Conservation (phyloP, 2,797 vertebrate genomes). For the Pangasius macronema region DNA sequence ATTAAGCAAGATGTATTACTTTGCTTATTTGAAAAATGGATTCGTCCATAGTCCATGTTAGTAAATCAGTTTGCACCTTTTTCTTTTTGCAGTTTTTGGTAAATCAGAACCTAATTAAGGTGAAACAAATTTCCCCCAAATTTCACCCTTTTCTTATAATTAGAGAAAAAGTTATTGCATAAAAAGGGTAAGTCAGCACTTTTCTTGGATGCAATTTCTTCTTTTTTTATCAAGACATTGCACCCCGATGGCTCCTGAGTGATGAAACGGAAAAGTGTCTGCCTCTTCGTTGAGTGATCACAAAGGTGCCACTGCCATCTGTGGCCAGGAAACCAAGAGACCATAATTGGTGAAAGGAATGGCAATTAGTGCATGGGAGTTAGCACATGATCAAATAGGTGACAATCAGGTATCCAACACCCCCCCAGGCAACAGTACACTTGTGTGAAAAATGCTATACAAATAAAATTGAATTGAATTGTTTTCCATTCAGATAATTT, state of each 20-base stretch:
- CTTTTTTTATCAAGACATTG: background rate
- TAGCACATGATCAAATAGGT: background rate
- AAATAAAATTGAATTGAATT: too few relatives aligned
- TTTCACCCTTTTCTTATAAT: background rate
- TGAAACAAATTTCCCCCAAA: background rate
- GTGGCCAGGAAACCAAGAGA: background rate
- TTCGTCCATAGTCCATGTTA: background rate
- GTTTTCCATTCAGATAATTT: background rate
- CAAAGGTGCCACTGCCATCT: background rate
- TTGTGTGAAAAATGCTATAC: too few relatives aligned
- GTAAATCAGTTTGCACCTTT: background rate
- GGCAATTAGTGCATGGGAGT: background rate
- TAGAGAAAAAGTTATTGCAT: background rate
- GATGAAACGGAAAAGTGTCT: background rate
- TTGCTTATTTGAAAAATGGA: background rate
- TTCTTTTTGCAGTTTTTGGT: background rate
- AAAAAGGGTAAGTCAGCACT: background rate
- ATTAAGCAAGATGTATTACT: background rate
- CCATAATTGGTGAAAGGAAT: background rate
- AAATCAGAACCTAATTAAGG: background rate
- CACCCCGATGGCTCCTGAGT: background rate
- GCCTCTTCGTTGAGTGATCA: background rate
- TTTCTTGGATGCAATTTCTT: background rate
- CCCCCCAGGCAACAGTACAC: background rate
- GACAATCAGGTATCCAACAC: background rate